These are phyloP conservation scores for Phylloscopus trochilus DNA, from an alignment of 2,113 vertebrate genomes.

Conservation along the genomic window DNA sequence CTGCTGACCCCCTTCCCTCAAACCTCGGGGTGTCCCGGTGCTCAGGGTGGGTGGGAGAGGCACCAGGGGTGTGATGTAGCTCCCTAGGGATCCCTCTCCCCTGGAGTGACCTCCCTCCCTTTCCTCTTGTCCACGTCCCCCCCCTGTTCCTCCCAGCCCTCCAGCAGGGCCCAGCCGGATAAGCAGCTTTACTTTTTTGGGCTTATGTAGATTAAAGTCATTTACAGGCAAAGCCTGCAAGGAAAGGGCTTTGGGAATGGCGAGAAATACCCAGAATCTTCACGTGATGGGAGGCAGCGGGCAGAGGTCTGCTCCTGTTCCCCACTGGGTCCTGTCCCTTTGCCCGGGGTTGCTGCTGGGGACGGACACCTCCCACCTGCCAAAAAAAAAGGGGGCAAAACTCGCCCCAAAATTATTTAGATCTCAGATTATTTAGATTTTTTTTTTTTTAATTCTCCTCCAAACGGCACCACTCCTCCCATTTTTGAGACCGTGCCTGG, in stretches of 20 bases:
- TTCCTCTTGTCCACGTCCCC: neutral
- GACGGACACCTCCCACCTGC: neutral
- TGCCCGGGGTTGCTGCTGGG: neutral
- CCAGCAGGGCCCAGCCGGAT: neutral
- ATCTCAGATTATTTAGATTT: fast-evolving
- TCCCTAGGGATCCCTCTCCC: neutral
- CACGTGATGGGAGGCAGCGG: neutral
- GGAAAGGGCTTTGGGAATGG: constrained; percentile 4
- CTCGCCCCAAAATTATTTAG: fast-evolving
- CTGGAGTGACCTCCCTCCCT: neutral
- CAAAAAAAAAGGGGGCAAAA: neutral
- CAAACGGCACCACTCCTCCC: fast-evolving
- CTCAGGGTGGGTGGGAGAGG: fast-evolving
- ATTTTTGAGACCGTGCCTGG: neutral
- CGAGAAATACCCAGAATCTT: neutral
- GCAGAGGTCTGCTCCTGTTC: neutral
- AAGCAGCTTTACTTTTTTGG: constrained; percentile 54
- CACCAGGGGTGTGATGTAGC: neutral
- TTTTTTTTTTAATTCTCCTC: neutral
- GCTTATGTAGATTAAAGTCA: constrained; percentile 61
- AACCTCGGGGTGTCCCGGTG: fast-evolving
- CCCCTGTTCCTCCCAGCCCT: neutral
- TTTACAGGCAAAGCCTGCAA: constrained; percentile 39
- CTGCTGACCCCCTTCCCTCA: neutral
- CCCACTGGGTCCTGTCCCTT: fast-evolving